phyloP scores from a whole-genome alignment of 2,888 invertebrate species.

The Luperina testacea region DNA sequence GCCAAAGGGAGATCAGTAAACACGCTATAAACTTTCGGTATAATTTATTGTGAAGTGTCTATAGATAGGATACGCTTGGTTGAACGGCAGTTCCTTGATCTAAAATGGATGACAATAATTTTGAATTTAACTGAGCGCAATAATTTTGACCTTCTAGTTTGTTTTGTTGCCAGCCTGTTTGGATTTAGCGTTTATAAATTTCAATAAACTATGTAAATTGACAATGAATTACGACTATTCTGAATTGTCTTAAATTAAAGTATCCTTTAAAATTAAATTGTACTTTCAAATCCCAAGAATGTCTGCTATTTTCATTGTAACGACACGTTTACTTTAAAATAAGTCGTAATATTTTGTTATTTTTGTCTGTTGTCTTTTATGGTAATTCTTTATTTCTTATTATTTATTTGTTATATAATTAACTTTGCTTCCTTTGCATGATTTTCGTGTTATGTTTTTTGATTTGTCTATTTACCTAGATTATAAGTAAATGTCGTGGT shows the following conservation, averaged over 20 bases:
- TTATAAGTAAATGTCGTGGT: not conserved
- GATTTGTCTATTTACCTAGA: not conserved
- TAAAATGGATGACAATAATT: slow-evolving; percentile 54
- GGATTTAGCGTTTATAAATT: slow-evolving; percentile 30
- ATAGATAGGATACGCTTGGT: slow-evolving; percentile 63
- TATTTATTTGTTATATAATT: not conserved
- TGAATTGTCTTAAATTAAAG: not conserved
- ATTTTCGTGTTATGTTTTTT: not conserved
- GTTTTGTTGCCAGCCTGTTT: slow-evolving; percentile 38
- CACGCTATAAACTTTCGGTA: slow-evolving; percentile 68
- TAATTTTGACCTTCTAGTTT: slow-evolving; percentile 34
- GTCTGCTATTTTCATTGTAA: not conserved
- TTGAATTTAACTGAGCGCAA: slow-evolving; percentile 30
- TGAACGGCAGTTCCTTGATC: slow-evolving; percentile 61
- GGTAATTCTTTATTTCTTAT: too few species aligned
- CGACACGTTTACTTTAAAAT: not conserved
- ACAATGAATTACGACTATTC: slow-evolving; percentile 14
- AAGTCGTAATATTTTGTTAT: too few species aligned
- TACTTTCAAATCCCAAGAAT: not conserved
- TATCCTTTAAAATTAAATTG: not conserved
- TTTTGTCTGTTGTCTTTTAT: too few species aligned
- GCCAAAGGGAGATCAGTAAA: slow-evolving; percentile 78
- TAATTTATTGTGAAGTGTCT: slow-evolving; percentile 67
- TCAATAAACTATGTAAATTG: slow-evolving; percentile 42
- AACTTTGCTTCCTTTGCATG: not conserved